phyloP scores from a whole-genome alignment of 2,888 invertebrate species.

The Nomada fucata region DNA sequence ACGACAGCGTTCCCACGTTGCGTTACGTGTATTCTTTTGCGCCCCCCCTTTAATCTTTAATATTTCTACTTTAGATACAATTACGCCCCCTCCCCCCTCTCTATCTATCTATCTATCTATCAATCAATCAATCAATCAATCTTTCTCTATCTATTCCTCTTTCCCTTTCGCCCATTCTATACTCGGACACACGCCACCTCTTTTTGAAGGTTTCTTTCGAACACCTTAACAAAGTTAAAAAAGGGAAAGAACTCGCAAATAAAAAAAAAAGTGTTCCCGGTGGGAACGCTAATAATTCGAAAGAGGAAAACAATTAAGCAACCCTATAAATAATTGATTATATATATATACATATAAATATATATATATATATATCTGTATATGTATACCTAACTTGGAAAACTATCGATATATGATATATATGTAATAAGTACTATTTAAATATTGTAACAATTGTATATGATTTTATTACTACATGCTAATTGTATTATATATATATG shows the following conservation, averaged over 20 bases:
- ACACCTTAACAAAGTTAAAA: neutral
- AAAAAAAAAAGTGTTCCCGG: constrained; percentile 24
- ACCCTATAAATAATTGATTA: constrained; percentile 82
- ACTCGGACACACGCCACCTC: constrained; percentile 29
- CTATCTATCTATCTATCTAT: constrained; percentile 24
- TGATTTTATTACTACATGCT: constrained; percentile 84
- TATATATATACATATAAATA: constrained; percentile 78
- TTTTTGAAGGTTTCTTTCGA: constrained; percentile 20
- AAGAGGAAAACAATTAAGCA: constrained; percentile 75
- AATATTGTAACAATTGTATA: constrained; percentile 85
- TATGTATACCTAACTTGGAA: constrained; percentile 79
- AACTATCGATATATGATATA: constrained; percentile 81
- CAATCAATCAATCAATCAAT: neutral
- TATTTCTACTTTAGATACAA: constrained; percentile 60
- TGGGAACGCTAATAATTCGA: constrained; percentile 50
- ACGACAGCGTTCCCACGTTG: constrained; percentile 48
- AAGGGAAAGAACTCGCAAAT: neutral
- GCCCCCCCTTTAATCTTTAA: constrained; percentile 43
- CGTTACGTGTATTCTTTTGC: constrained; percentile 48
- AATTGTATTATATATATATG: constrained; percentile 84
- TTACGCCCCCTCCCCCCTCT: neutral
- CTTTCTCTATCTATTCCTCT: constrained; percentile 27
- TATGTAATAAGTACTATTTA: constrained; percentile 84
- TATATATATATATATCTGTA: constrained; percentile 78
- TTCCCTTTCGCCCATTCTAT: constrained; percentile 29